Percentiles rank a stretch among this genome's conserved stretches.
Conservation (phyloP, 2,888 invertebrate genomes). For the Luffia ferchaultella region DNA sequence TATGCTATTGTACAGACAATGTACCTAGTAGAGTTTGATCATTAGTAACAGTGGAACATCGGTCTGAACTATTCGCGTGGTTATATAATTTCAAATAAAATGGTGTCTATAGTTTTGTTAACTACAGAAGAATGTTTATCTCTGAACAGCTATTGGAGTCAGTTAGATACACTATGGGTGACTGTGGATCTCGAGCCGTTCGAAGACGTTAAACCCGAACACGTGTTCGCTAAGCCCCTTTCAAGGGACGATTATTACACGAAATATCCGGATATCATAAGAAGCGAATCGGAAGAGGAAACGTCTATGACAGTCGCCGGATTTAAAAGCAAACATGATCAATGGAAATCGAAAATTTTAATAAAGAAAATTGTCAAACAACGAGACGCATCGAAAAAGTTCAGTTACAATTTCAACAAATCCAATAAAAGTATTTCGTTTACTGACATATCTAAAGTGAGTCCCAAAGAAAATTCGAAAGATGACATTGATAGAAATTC, state of each 20-base stretch:
- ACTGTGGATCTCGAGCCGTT: constrained; percentile 52
- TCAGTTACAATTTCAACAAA: not conserved
- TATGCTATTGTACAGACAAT: not conserved
- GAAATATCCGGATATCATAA: constrained; percentile 46
- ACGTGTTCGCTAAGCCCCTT: constrained; percentile 39
- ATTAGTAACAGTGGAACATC: too few relatives aligned
- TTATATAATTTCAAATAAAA: constrained; percentile 16
- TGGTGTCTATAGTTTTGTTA: constrained; percentile 48
- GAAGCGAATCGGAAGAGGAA: constrained; percentile 57
- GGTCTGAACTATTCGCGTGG: too few relatives aligned
- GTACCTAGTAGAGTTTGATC: too few relatives aligned
- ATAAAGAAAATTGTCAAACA: constrained; percentile 25
- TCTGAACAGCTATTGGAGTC: constrained; percentile 47
- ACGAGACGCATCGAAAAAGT: constrained; percentile 23
- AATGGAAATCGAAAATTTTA: constrained; percentile 45
- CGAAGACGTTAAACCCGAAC: constrained; percentile 44
- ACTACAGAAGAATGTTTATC: constrained; percentile 52
- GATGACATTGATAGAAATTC: not conserved
- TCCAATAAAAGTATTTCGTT: not conserved
- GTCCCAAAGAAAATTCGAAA: not conserved
- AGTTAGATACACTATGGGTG: constrained; percentile 44
- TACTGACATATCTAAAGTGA: not conserved
- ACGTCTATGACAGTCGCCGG: constrained; percentile 39
- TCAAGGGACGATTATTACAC: constrained; percentile 48
- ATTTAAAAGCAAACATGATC: constrained; percentile 38